Percentiles rank a stretch among this genome's conserved stretches.
Conservation (phyloP, 1,140 invertebrate species). For the Hetaerina americana region DNA sequence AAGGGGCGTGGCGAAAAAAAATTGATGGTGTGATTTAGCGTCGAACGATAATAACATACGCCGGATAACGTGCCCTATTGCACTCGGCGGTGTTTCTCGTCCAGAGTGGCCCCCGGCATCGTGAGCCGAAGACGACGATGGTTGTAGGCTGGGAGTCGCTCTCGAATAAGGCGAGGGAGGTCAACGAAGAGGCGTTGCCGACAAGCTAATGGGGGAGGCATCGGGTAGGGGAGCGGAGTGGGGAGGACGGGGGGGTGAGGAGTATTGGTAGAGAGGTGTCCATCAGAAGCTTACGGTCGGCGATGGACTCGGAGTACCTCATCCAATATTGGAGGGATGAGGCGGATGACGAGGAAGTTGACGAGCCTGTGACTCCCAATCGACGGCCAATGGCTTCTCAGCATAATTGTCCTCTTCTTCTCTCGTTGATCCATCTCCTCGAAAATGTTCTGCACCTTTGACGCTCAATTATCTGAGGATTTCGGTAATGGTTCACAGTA, state of each 20-base stretch:
- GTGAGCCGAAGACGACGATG: no score
- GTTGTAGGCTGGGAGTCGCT: background rate
- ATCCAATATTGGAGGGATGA: background rate
- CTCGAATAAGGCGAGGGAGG: no score
- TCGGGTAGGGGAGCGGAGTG: background rate
- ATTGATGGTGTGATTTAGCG: background rate
- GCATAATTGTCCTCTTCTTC: background rate
- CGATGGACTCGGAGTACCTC: background rate
- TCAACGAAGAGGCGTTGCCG: no score
- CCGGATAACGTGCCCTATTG: no score
- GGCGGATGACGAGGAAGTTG: background rate
- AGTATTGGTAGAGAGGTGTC: background rate
- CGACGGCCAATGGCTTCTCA: background rate
- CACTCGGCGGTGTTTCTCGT: background rate
- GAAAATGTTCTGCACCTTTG: background rate
- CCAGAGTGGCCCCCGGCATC: no score
- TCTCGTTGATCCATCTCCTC: background rate
- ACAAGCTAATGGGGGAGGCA: background rate
- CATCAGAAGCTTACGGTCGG: background rate
- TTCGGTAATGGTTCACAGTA: no score
- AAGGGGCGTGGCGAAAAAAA: background rate
- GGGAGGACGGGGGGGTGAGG: background rate
- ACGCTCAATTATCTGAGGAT: no score
- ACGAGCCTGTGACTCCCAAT: background rate
- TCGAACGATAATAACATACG: no score